Evolutionary conservation across 2,888 invertebrate species (phyloP).

Genomic region (Neoitamus cyanurus): DNA sequence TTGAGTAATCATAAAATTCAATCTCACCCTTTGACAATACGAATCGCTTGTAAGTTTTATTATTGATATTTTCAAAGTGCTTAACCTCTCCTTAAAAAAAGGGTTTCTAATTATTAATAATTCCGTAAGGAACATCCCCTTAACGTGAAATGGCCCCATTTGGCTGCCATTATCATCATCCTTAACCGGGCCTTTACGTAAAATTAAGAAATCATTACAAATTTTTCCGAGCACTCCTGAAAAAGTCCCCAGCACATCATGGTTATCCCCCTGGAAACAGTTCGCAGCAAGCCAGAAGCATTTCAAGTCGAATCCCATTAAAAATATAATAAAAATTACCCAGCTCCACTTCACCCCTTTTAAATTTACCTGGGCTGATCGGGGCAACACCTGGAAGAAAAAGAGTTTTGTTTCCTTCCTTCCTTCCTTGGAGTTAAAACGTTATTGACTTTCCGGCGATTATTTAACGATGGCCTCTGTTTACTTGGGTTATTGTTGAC

Average conservation of each 20-base stretch:
- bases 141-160: not conserved
- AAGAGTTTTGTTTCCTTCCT: not conserved
- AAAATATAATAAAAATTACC: not conserved
- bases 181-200: not conserved
- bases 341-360: not conserved
- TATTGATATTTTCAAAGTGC: too few species aligned
- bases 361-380: not conserved
- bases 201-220: not conserved
- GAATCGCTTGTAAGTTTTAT: too few species aligned
- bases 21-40: too few species aligned
- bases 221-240: not conserved
- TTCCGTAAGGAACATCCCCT: not conserved
- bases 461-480: constrained; percentile 5
- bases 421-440: not conserved
- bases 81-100: too few species aligned
- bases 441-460: not conserved
- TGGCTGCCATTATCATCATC: not conserved
- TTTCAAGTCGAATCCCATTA: not conserved
- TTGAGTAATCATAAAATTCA: too few species aligned
- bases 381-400: not conserved
- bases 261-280: not conserved
- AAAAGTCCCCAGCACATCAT: not conserved
- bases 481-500: not conserved
- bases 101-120: not conserved
- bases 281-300: not conserved